A percentile compares a stretch with the other conserved stretches of the same genome.
phyloP scores from a whole-genome alignment of 2,113 vertebrate genomes.

The Gnathonemus longibarbis region DNA sequence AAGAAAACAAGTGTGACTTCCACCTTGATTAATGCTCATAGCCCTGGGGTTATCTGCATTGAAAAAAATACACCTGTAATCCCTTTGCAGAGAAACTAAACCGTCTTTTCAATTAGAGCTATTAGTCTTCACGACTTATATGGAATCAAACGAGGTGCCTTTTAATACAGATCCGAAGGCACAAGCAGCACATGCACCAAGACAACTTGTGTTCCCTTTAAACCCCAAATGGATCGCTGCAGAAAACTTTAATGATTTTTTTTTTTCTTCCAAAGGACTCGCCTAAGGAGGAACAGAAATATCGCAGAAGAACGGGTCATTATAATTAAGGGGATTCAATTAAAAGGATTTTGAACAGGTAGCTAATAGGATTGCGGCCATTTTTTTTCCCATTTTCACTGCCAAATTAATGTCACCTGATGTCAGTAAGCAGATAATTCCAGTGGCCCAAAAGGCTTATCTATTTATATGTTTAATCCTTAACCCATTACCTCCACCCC shows the following conservation, averaged over 20 bases:
- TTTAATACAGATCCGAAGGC: not conserved
- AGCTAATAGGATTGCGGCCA: conserved; percentile 35
- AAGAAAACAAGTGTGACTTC: not conserved
- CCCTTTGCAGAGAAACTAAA: conserved; percentile 28
- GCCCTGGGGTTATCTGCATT: conserved; percentile 23
- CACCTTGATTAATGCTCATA: conserved; percentile 18
- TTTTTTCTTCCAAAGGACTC: conserved; percentile 36
- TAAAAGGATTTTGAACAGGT: conserved; percentile 33
- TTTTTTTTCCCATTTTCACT: conserved; percentile 22
- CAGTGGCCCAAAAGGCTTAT: conserved; percentile 5
- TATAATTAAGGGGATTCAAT: conserved; percentile 45
- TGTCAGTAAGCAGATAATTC: conserved; percentile 32
- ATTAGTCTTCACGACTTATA: conserved; percentile 20
- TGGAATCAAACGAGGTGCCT: conserved; percentile 7
- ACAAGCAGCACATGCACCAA: conserved; percentile 6
- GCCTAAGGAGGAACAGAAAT: conserved; percentile 39
- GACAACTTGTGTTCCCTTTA: conserved; percentile 7
- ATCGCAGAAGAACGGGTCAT: conserved; percentile 38
- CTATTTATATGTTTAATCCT: conserved; percentile 22
- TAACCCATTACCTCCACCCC: conserved; percentile 15
- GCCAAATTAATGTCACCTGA: conserved; percentile 31
- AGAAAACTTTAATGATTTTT: conserved; percentile 48
- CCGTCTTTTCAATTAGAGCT: conserved; percentile 27
- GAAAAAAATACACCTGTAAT: conserved; percentile 34
- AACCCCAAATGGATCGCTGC: conserved; percentile 34